Conservation (phyloP, 2,797 vertebrate genomes). For the Phoxinus dragarum region DNA sequence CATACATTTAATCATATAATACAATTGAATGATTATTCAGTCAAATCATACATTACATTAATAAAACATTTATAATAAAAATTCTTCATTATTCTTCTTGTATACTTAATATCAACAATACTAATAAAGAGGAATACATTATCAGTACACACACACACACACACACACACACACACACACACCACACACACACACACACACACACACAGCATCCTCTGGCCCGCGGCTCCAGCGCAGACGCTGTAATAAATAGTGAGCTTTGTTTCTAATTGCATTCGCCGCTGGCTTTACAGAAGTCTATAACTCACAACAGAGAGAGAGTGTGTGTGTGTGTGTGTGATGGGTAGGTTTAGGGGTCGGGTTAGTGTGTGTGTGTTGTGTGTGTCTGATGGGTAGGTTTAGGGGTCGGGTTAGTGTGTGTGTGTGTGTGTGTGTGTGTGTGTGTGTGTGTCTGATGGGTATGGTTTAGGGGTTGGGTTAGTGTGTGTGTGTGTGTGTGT, state of each 20-base stretch:
- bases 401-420: background rate
- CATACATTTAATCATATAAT: no score
- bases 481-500: no score
- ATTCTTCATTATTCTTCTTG: no score
- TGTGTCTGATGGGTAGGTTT: background rate
- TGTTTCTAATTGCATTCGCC: constrained; percentile 75
- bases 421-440: background rate
- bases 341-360: no score
- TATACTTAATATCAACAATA: no score
- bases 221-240: constrained; percentile 38
- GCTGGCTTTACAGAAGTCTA: constrained; percentile 73
- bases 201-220: constrained; percentile 17
- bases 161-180: background rate
- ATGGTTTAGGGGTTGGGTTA: no score
- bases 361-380: background rate
- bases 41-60: background rate
- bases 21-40: background rate
- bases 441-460: no score
- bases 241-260: constrained; percentile 72
- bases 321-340: background rate
- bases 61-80: no score
- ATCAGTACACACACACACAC: constrained; percentile 14
- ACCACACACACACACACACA: constrained; percentile 29
- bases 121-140: no score
- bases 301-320: constrained; percentile 68